These are phyloP conservation scores for Pterois miles DNA, from an alignment of 2,797 vertebrate genomes.

Conservation along the genomic window DNA sequence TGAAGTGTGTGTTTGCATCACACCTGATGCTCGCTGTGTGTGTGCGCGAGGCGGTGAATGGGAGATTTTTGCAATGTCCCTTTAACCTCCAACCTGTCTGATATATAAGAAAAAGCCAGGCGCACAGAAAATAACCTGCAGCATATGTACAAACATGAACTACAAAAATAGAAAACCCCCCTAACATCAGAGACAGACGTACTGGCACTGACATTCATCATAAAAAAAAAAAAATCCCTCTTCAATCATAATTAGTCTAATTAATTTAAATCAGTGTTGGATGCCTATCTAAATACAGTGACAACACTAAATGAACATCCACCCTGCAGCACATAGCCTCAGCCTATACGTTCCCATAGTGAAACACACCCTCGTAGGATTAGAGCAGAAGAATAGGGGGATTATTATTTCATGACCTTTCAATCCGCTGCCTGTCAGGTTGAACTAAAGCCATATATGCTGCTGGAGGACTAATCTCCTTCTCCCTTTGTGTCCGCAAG, in stretches of 20 bases:
- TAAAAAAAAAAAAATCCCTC: slow-evolving; percentile 73
- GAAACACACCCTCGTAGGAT: slow-evolving; percentile 83
- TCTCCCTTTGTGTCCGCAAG: slow-evolving; percentile 82
- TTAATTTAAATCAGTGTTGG: slow-evolving; percentile 80
- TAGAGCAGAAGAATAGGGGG: slow-evolving; percentile 81
- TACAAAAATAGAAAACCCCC: slow-evolving; percentile 28
- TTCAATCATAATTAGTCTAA: slow-evolving; percentile 83
- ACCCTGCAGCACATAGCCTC: slow-evolving; percentile 73
- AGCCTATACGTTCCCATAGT: slow-evolving; percentile 80
- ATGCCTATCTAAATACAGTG: slow-evolving; percentile 80
- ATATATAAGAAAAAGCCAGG: slow-evolving; percentile 45
- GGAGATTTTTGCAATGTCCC: slow-evolving; percentile 50
- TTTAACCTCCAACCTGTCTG: slow-evolving; percentile 73
- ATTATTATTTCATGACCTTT: slow-evolving; percentile 86
- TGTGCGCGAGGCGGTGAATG: slow-evolving; percentile 32
- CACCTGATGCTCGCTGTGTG: slow-evolving; percentile 53
- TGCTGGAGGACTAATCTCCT: slow-evolving; percentile 84
- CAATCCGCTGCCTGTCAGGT: slow-evolving; percentile 84
- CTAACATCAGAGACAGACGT: slow-evolving; percentile 63
- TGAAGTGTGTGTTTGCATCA: slow-evolving; percentile 51
- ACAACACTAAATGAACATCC: slow-evolving; percentile 78
- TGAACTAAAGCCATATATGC: slow-evolving; percentile 85
- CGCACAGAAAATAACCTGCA: slow-evolving; percentile 70
- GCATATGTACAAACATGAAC: slow-evolving; percentile 47
- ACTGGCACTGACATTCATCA: slow-evolving; percentile 86